Base-by-base conservation (phyloP, 2,113 vertebrate genomes). In the Aspiorhynchus laticeps region DNA sequence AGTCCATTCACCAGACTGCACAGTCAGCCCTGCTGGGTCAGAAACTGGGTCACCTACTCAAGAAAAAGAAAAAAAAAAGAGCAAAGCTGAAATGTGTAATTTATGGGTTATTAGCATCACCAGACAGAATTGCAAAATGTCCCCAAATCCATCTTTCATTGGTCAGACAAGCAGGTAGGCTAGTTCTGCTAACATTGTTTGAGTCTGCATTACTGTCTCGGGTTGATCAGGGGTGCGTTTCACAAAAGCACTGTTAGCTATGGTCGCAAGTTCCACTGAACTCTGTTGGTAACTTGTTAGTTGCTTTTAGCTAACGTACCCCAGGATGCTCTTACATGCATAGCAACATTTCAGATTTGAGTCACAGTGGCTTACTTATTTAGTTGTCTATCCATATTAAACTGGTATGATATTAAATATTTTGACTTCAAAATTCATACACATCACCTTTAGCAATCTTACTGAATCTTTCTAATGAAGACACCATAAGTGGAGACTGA, bases 11-110 rank as follows among this genome's bases (percentile, higher is more conserved):
- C 51, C 17, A 53, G 31, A 28, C 41, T 46, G 74, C 41, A 76
- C 1, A 76, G 74, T 56, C 28, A 79, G 77, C 17, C 19, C 28
- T 79, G 48, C 77, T 79, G 28, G 48, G 48, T 79, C 77, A 79
- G 48, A 79, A 53, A 53, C 51, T 79, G 48, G 77, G 48, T 15
- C 77, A 79, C 46, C 33, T 73, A 17, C 19, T 73, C 36, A 74
- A 74, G 38, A 24, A 24, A 15, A 59, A 53, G 24, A 53, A 46
- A 12, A 11, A 51, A 51, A 51, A 24, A 36, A 5, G 10, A 38
- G 8, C 36, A 36, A 59, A 28, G 24, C 74, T 26, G 24, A 17
- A 46, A n/a, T 46, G 12, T 76, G 41, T 28, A 43, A 80, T 79
- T 59, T 33, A 7, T 78, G 76, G 41, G 43, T 15, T 28, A 53